Conservation (phyloP, 2,888 invertebrate species). For the Drosophila cyrtoloma region DNA sequence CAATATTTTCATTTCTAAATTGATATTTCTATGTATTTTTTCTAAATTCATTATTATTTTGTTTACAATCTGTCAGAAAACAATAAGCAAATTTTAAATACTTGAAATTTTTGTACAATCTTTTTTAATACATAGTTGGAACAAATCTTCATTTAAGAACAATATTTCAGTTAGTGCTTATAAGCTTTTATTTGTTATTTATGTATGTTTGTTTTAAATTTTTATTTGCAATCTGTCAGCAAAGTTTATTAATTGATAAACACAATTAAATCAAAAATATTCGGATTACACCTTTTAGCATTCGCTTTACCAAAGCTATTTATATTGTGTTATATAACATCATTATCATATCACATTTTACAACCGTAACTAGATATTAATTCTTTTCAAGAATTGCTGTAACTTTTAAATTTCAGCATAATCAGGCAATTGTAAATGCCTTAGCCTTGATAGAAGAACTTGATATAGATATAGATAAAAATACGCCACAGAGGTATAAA, state of each 20-base stretch:
- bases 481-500: neutral
- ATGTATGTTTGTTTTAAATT: no score
- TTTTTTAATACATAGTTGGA: neutral
- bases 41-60: neutral
- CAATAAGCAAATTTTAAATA: neutral
- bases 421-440: constrained; percentile 13
- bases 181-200: neutral
- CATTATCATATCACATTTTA: constrained; percentile 9
- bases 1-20: neutral
- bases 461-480: constrained; percentile 17
- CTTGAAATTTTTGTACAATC: neutral
- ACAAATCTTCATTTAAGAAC: neutral
- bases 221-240: neutral
- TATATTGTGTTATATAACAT: neutral
- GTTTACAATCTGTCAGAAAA: neutral
- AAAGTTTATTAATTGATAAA: neutral
- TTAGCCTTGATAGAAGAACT: constrained; percentile 29
- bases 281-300: neutral
- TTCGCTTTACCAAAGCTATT: neutral
- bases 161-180: neutral
- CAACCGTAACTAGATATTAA: constrained; percentile 33
- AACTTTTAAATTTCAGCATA: constrained; percentile 8
- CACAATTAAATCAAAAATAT: neutral
- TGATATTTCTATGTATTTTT: neutral
- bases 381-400: constrained; percentile 24